Conservation (phyloP, 2,797 vertebrate species). For the Coranthus polyacanthus region DNA sequence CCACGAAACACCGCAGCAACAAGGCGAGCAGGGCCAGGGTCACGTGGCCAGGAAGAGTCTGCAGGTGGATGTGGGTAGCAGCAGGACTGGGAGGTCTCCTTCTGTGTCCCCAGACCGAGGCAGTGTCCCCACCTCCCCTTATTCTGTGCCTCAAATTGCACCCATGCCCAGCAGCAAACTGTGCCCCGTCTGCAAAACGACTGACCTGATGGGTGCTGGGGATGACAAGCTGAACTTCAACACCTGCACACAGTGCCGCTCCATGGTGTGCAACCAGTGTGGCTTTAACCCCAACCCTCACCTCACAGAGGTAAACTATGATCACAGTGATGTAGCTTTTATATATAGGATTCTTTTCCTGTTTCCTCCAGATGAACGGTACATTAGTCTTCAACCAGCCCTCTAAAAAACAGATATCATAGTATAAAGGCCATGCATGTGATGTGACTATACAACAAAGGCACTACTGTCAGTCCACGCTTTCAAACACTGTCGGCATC, state of each 20-base stretch:
- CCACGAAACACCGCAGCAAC: slow-evolving; percentile 77
- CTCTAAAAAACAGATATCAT: neutral
- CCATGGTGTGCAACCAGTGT: slow-evolving; percentile 97
- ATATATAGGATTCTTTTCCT: neutral
- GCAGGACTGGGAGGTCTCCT: slow-evolving; percentile 89
- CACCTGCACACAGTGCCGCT: slow-evolving; percentile 95
- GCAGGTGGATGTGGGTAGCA: slow-evolving; percentile 90
- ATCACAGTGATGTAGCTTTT: neutral
- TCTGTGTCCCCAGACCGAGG: slow-evolving; percentile 91
- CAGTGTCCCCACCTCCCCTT: slow-evolving; percentile 95
- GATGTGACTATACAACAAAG: neutral
- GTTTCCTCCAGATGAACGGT: neutral
- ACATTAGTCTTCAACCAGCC: neutral
- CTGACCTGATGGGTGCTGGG: slow-evolving; percentile 91
- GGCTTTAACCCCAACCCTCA: slow-evolving; percentile 99
- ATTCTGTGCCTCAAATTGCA: slow-evolving; percentile 98
- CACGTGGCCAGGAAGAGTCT: slow-evolving; percentile 89
- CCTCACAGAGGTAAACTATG: slow-evolving; percentile 92
- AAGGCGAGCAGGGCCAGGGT: slow-evolving; percentile 75
- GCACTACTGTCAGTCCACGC: neutral
- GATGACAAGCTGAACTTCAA: slow-evolving; percentile 93
- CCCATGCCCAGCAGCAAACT: slow-evolving; percentile 98
- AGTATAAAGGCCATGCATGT: neutral
- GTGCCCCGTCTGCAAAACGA: slow-evolving; percentile 98
- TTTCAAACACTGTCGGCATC: slow-evolving; percentile 24